Base-by-base conservation (phyloP, 2,888 invertebrate species). In the Dioctria linearis region DNA sequence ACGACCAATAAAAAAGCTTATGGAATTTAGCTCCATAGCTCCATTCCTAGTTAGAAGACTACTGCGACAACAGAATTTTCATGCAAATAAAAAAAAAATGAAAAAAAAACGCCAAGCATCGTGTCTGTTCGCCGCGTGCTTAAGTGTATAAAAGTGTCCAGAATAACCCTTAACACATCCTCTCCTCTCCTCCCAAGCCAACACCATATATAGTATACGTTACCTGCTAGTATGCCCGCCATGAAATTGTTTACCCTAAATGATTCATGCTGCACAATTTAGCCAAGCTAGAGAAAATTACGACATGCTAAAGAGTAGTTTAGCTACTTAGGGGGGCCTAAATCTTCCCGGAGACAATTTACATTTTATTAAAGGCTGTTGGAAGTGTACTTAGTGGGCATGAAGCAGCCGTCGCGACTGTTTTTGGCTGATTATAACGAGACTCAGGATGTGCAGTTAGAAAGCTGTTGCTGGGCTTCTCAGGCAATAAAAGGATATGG, bases 1-100 rank as follows among this genome's bases (percentile, higher is more conserved):
- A 75, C 43, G 73, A 75, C 73, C 73, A 75, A 75, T 75, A 75
- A 75, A 75, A 75, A 59, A 59, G 73, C 59, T 75, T 75, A 75
- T 13, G 40, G 51, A 43, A 54, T n/a, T 59, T 75, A 69, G 54
- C 51, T 39, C 40, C 25, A 42, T 25, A 25, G 25, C 25, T 25
- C 11, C 49, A 11, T 54, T 6, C 54, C 54, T 54, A 54, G 8
- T 54, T 54, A 54, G 54, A 8, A n/a, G 4, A 25, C 49, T 3
- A 46, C 9, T 25, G 54, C 51, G 69, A 69, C 39, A n/a, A 54
- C 51, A 69, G 43, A 51, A 51, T 37, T 69, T 69, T 51, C 69
- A 69, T 69, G 69, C 51, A 69, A 69, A 69, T 25, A 25, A 25
- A 25, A 25, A 25, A 25, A 25, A 25, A 25, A 25, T 25, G 2